Conservation (phyloP, 2,113 vertebrate genomes). For the Hucho hucho region DNA sequence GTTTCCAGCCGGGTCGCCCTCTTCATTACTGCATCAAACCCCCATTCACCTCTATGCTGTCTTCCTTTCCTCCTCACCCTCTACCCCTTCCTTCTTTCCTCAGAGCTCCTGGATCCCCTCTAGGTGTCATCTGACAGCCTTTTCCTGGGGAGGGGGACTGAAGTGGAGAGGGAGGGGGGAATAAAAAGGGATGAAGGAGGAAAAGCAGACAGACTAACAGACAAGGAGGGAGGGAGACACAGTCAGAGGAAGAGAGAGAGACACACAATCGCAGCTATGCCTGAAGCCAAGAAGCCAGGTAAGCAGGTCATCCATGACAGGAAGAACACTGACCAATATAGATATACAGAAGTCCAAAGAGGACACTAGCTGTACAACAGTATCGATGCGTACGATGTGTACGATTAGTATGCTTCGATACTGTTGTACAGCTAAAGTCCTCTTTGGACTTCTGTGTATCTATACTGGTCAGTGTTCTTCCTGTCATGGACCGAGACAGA, state of each 20-base stretch:
- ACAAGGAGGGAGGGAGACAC: constrained; percentile 53
- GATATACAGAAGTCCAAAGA: too few relatives aligned
- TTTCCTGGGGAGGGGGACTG: constrained; percentile 7
- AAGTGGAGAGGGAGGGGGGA: constrained; percentile 35
- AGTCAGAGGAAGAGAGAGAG: constrained; percentile 51
- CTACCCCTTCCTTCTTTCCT: constrained; percentile 30
- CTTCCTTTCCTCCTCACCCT: constrained; percentile 16
- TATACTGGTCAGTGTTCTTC: too few relatives aligned
- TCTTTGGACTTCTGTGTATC: too few relatives aligned
- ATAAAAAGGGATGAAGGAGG: constrained; percentile 71
- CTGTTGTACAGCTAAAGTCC: too few relatives aligned
- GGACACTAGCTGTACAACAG: too few relatives aligned
- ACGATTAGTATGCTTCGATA: too few relatives aligned
- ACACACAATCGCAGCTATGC: constrained; percentile 66
- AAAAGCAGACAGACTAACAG: constrained; percentile 49
- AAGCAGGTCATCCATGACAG: constrained; percentile 29
- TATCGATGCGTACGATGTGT: too few relatives aligned
- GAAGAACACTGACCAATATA: too few relatives aligned
- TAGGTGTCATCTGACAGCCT: constrained; percentile 71
- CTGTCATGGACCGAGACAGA: too few relatives aligned
- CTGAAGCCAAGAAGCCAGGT: constrained; percentile 74
- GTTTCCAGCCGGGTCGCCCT: constrained; percentile 32
- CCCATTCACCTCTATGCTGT: constrained; percentile 43
- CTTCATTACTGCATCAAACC: constrained; percentile 38
- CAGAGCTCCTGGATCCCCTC: constrained; percentile 51